Conservation (phyloP, 2,113 vertebrate genomes). For the Perca flavescens region DNA sequence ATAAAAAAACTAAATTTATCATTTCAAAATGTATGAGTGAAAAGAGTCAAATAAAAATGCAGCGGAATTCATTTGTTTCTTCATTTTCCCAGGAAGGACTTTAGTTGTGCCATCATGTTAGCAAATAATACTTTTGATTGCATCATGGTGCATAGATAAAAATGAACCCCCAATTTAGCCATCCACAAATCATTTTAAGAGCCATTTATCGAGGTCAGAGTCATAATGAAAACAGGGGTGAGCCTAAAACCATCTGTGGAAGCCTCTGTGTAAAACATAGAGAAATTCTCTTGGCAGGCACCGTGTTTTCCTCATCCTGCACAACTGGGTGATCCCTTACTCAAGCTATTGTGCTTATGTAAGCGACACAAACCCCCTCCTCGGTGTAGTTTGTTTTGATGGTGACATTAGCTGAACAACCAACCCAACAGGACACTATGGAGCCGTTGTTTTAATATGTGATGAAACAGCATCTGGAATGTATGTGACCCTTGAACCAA, state of each 20-base stretch:
- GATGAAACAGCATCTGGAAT: constrained; percentile 48
- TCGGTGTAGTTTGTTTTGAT: constrained; percentile 39
- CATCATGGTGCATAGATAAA: constrained; percentile 1
- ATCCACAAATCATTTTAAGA: neutral
- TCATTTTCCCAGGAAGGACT: neutral
- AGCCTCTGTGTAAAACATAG: constrained; percentile 11
- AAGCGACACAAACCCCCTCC: constrained; percentile 36
- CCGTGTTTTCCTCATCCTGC: constrained; percentile 39
- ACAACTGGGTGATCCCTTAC: constrained; percentile 37
- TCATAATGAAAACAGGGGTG: constrained; percentile 3
- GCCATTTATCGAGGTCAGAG: constrained; percentile 25
- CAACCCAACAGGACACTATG: constrained; percentile 36
- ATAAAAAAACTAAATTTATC: constrained; percentile 1
- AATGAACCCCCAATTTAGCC: neutral
- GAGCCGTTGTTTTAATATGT: constrained; percentile 33
- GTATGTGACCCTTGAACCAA: constrained; percentile 24
- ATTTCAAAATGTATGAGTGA: neutral
- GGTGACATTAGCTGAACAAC: constrained; percentile 60
- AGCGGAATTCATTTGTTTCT: neutral
- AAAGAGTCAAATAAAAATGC: neutral
- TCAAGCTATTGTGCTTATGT: constrained; percentile 39
- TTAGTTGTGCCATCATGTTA: neutral
- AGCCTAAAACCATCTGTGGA: constrained; percentile 34
- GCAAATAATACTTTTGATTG: constrained; percentile 16
- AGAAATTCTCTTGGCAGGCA: constrained; percentile 45